phyloP scores from a whole-genome alignment of 2,113 vertebrate species.

The Elgaria multicarinata region DNA sequence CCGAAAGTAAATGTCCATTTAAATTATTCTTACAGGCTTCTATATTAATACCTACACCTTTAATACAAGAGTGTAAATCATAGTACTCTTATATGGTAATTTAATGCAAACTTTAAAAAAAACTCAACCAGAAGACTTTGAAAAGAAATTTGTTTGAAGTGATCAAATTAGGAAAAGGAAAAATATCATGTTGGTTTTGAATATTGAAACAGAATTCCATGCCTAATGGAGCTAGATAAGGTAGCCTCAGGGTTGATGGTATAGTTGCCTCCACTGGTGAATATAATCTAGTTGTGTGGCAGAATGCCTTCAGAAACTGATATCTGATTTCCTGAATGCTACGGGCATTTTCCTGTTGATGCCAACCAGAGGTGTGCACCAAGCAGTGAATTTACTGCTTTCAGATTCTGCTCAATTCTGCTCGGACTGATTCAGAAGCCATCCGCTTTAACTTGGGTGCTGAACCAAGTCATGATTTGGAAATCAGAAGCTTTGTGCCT shows the following conservation, averaged over 20 bases:
- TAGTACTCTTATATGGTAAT: not conserved
- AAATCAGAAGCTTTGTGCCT: no score
- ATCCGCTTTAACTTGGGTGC: no score
- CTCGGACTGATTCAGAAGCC: no score
- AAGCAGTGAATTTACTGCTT: no score
- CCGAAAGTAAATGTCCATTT: slow-evolving; percentile 32
- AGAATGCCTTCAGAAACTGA: not conserved
- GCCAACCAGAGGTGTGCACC: no score
- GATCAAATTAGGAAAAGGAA: not conserved
- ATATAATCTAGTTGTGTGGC: fast-evolving
- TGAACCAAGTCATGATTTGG: no score
- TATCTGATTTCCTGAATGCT: not conserved
- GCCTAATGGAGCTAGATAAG: not conserved
- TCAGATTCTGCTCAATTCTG: no score
- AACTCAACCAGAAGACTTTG: not conserved
- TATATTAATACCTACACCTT: not conserved
- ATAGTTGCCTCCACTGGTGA: not conserved
- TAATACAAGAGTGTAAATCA: slow-evolving; percentile 4
- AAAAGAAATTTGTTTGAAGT: slow-evolving; percentile 17
- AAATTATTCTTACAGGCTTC: not conserved
- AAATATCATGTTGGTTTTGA: not conserved
- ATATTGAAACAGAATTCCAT: not conserved
- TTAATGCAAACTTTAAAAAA: not conserved
- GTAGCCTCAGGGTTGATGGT: no score
- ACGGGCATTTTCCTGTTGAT: no score